Conservation (phyloP, 2,888 invertebrate genomes). For the Halictus ligatus region DNA sequence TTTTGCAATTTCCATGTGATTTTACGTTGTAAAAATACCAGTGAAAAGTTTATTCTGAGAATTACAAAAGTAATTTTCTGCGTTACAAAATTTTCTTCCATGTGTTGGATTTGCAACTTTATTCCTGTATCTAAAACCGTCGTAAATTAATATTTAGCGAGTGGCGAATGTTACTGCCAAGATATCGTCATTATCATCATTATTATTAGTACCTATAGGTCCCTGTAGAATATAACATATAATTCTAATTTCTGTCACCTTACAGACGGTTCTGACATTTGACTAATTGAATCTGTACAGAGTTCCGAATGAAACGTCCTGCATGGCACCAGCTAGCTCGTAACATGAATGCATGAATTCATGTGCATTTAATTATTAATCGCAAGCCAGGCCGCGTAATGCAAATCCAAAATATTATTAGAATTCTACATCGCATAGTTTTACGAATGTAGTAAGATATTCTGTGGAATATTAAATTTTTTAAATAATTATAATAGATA, state of each 20-base stretch:
- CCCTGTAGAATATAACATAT: slow-evolving; percentile 12
- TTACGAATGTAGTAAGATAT: background rate
- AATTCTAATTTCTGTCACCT: slow-evolving; percentile 2
- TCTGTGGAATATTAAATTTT: background rate
- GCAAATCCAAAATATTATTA: background rate
- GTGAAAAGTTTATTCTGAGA: background rate
- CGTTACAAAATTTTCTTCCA: background rate
- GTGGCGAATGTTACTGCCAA: background rate
- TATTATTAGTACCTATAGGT: slow-evolving; percentile 30
- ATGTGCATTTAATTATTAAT: background rate
- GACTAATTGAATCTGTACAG: slow-evolving; percentile 49
- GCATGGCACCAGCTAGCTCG: slow-evolving; percentile 5
- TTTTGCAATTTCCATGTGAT: background rate
- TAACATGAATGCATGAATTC: slow-evolving; percentile 16
- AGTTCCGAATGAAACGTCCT: slow-evolving; percentile 41
- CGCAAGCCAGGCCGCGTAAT: background rate
- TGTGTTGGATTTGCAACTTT: background rate
- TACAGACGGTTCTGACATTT: slow-evolving; percentile 47
- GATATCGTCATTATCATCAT: slow-evolving; percentile 15
- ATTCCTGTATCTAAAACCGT: background rate
- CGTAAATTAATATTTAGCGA: background rate
- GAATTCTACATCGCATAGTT: background rate
- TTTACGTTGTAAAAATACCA: background rate
- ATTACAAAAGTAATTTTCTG: background rate
- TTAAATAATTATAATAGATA: background rate